These are phyloP conservation scores for Drosophila sproati DNA, from an alignment of 1,140 invertebrate species.

Conservation along the genomic window DNA sequence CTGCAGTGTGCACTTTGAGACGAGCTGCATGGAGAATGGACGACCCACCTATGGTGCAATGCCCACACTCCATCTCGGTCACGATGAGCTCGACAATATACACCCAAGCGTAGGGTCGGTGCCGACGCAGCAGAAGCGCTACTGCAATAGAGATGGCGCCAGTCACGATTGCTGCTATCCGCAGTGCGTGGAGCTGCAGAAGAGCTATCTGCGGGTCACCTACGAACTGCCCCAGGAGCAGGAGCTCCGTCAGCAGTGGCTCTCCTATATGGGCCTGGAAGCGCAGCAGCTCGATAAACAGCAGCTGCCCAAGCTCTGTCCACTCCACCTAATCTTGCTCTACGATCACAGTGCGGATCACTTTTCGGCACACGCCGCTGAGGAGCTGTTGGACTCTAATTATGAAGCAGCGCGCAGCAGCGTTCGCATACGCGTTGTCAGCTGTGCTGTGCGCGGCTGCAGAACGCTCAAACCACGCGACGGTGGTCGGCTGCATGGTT, in stretches of 20 bases:
- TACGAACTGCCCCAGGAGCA: slow-evolving; percentile 39
- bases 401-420: slow-evolving; percentile 46
- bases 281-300: neutral
- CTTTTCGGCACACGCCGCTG: slow-evolving; percentile 32
- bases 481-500: slow-evolving; percentile 43
- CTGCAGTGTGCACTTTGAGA: slow-evolving; percentile 63
- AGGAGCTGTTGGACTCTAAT: slow-evolving; percentile 20
- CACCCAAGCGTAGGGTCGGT: slow-evolving; percentile 11
- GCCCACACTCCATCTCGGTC: slow-evolving; percentile 67
- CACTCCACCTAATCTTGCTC: slow-evolving; percentile 55
- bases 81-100: slow-evolving; percentile 37
- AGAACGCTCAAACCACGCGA: slow-evolving; percentile 49
- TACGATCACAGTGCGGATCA: slow-evolving; percentile 51
- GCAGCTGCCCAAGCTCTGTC: slow-evolving; percentile 37
- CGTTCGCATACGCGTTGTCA: slow-evolving; percentile 44
- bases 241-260: slow-evolving; percentile 41
- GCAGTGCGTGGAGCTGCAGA: slow-evolving; percentile 52
- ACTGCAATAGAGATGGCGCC: neutral
- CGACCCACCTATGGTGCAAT: slow-evolving; percentile 39
- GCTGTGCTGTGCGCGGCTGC: slow-evolving; percentile 56
- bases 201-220: slow-evolving; percentile 20
- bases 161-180: slow-evolving; percentile 53
- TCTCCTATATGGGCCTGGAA: slow-evolving; percentile 34
- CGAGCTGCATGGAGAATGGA: slow-evolving; percentile 25
- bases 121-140: neutral